Evolutionary conservation across 2,888 invertebrate genomes (phyloP).

Genomic region (Campoplex nolae): DNA sequence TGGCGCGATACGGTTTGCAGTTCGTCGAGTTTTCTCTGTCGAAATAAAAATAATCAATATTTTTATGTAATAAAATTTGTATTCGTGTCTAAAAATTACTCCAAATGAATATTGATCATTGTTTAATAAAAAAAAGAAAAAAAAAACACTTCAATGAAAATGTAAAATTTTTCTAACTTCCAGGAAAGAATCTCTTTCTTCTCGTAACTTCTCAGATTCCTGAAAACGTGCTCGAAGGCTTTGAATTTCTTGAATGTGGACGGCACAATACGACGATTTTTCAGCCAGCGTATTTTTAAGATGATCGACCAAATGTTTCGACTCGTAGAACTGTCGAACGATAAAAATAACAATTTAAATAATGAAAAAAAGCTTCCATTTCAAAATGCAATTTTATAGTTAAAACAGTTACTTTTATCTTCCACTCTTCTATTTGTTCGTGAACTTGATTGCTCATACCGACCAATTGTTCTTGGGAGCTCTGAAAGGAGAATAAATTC

Average conservation of each 20-base stretch:
- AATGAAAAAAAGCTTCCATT: neutral
- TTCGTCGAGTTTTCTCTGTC: conserved; percentile 62
- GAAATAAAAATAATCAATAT: neutral
- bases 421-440: conserved; percentile 69
- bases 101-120: too few species aligned
- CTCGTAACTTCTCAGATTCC: conserved; percentile 68
- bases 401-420: conserved; percentile 70
- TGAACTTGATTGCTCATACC: conserved; percentile 69
- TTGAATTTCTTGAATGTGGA: conserved; percentile 73
- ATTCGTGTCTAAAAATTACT: too few species aligned
- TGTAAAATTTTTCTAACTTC: conserved; percentile 58
- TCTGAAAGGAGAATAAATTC: conserved; percentile 66
- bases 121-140: neutral
- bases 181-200: conserved; percentile 73
- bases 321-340: conserved; percentile 69
- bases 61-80: too few species aligned
- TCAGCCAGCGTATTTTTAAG: conserved; percentile 73
- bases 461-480: conserved; percentile 69
- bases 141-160: neutral
- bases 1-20: conserved; percentile 67
- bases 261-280: conserved; percentile 69
- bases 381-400: neutral
- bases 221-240: conserved; percentile 68
- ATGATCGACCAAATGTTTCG: conserved; percentile 70
- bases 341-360: conserved; percentile 7